Base-by-base conservation (phyloP, 64 coral and sea anemone genomes). In the Actinia tenebrosa region DNA sequence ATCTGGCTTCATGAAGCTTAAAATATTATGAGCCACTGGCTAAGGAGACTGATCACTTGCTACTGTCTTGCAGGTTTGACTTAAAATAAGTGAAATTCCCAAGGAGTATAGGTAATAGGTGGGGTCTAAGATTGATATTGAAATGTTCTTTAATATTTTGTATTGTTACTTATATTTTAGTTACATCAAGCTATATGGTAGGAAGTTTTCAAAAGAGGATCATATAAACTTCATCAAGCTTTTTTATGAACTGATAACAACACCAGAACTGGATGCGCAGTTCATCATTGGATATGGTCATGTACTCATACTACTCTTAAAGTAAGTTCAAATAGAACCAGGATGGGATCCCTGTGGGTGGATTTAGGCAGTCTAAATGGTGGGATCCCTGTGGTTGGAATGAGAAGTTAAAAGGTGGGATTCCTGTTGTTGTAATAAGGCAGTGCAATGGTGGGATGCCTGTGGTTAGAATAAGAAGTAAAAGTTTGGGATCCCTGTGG, bases 161-260 rank as follows among this genome's bases (percentile, higher is more conserved):
- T 11, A 56, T 16, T 86, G 26, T 45, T 15, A 69, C 84, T 98
- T 46, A 44, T 27, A 54, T 78, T 82, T 60, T 55, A 99, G 97
- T 20, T 99, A 95, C 47, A 89, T 99, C 56, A 95, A 93, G 86
- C 78, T 95, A 6, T 95, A 99, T 99, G 97, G 97, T 16, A 84
- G 91, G 61, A 89, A 92, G 86, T 99, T 99, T 86, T 95, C 97
- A 43, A 99, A 99, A 84, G 91, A 92, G 52, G 97, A 99, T 86
- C 97, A 99, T 61, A 62, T 99, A 75, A 82, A 91, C 43, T 99
- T 99, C 86, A 84, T 99, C n/a, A 83, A 99, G 82, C 89, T 95
- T 50, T 91, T 95, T 60, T 99, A 92, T 92, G 91, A 93, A 25
- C 56, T 95, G 62, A 88, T 90, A 75, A 91, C 91, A 61, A 89